Conservation (phyloP, 2,888 invertebrate species). For the Acleris sparsana region DNA sequence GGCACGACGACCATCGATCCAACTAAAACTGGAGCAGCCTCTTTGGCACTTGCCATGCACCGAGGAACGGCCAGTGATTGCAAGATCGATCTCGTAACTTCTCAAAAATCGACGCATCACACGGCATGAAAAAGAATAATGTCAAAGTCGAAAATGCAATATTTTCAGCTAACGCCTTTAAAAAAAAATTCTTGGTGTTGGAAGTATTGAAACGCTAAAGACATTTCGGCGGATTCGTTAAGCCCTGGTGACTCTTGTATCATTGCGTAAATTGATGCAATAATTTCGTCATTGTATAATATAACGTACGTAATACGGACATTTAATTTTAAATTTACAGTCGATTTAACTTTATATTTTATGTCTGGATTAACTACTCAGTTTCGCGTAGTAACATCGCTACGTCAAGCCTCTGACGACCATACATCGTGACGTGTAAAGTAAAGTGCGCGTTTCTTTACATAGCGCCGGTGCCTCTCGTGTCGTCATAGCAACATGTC, state of each 20-base stretch:
- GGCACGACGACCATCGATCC: slow-evolving; percentile 68
- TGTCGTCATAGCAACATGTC: slow-evolving; percentile 30
- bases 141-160: neutral
- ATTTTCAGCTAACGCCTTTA: neutral
- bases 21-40: slow-evolving; percentile 67
- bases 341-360: too few species aligned
- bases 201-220: neutral
- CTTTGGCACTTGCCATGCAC: slow-evolving; percentile 73
- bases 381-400: slow-evolving; percentile 34
- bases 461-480: slow-evolving; percentile 19
- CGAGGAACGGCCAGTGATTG: slow-evolving; percentile 58
- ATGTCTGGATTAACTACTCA: neutral
- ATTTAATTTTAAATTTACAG: too few species aligned
- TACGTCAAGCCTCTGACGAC: slow-evolving; percentile 29
- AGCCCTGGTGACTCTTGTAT: neutral
- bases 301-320: neutral
- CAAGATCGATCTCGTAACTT: slow-evolving; percentile 54
- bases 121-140: slow-evolving; percentile 2
- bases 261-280: neutral
- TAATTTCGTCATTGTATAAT: neutral
- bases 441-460: slow-evolving; percentile 26
- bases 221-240: neutral
- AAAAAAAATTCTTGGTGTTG: neutral
- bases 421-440: slow-evolving; percentile 25
- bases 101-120: slow-evolving; percentile 41